These are phyloP conservation scores for Spodoptera picta DNA, from an alignment of 2,888 invertebrate genomes.

Conservation along the genomic window DNA sequence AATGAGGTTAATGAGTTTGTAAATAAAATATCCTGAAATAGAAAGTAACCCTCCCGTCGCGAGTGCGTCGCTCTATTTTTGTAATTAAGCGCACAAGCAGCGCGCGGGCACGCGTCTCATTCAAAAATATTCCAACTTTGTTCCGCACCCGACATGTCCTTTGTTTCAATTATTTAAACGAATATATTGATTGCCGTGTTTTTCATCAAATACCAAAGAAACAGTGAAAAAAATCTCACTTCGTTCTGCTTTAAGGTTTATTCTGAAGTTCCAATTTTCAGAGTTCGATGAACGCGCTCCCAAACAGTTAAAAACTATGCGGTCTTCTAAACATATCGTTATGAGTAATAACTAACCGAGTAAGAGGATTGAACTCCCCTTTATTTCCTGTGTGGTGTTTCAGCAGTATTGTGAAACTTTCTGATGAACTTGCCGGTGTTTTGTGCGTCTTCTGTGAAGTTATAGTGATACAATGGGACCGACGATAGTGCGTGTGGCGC, in stretches of 20 bases:
- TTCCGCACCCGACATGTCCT: constrained; percentile 55
- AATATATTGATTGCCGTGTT: not conserved
- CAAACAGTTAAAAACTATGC: constrained; percentile 78
- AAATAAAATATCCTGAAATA: constrained; percentile 74
- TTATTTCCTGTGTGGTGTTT: constrained; percentile 75
- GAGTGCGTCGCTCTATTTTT: constrained; percentile 77
- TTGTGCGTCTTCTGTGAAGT: constrained; percentile 30
- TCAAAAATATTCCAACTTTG: constrained; percentile 65
- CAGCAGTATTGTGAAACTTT: constrained; percentile 30
- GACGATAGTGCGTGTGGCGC: constrained; percentile 82
- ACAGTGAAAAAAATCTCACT: not conserved
- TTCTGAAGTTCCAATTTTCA: constrained; percentile 61
- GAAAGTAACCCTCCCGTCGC: constrained; percentile 77
- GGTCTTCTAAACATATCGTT: constrained; percentile 81
- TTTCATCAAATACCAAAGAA: not conserved
- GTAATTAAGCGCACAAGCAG: constrained; percentile 66
- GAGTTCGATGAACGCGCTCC: constrained; percentile 72
- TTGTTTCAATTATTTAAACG: constrained; percentile 18
- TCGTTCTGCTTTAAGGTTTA: constrained; percentile 7
- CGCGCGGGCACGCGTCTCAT: constrained; percentile 70
- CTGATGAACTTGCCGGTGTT: constrained; percentile 17
- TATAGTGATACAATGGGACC: constrained; percentile 75
- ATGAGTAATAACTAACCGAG: constrained; percentile 81
- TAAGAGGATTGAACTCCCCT: constrained; percentile 76
- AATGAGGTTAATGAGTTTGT: constrained; percentile 61